Conservation (phyloP, 2,888 invertebrate species). For the Synanthedon myopaeformis region DNA sequence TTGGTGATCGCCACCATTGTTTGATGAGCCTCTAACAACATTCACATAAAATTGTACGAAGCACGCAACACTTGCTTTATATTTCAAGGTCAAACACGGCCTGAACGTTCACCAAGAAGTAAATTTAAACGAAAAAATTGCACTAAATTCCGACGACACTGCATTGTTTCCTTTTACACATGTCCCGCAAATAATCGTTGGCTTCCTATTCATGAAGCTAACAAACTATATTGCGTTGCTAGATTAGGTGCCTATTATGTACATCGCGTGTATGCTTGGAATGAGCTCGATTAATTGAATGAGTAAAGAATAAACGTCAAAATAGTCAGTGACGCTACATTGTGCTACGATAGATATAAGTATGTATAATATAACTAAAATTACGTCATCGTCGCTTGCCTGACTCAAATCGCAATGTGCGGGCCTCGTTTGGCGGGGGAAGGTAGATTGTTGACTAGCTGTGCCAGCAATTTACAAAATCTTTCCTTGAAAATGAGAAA, state of each 20-base stretch:
- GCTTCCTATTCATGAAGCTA: background rate
- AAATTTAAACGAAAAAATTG: background rate
- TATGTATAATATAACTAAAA: conserved; percentile 24
- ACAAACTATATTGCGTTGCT: conserved; percentile 7
- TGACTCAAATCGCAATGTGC: no score
- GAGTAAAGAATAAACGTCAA: conserved; percentile 13
- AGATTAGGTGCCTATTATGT: background rate
- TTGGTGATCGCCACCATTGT: background rate
- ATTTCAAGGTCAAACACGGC: background rate
- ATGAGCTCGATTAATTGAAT: conserved; percentile 11
- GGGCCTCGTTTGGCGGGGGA: no score
- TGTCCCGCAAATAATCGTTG: background rate
- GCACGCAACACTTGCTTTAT: background rate
- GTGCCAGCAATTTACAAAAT: no score
- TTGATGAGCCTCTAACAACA: background rate
- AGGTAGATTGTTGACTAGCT: no score
- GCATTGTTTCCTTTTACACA: background rate
- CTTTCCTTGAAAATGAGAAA: no score
- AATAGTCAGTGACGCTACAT: conserved; percentile 17
- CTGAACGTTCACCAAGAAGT: background rate
- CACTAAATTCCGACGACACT: background rate
- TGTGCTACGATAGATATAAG: conserved; percentile 22
- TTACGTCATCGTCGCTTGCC: conserved; percentile 22
- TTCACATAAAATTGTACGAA: background rate
- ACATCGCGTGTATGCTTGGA: conserved; percentile 3